These are phyloP conservation scores for Choloepus didactylus DNA, from an alignment of 2,797 vertebrate genomes.

Conservation along the genomic window DNA sequence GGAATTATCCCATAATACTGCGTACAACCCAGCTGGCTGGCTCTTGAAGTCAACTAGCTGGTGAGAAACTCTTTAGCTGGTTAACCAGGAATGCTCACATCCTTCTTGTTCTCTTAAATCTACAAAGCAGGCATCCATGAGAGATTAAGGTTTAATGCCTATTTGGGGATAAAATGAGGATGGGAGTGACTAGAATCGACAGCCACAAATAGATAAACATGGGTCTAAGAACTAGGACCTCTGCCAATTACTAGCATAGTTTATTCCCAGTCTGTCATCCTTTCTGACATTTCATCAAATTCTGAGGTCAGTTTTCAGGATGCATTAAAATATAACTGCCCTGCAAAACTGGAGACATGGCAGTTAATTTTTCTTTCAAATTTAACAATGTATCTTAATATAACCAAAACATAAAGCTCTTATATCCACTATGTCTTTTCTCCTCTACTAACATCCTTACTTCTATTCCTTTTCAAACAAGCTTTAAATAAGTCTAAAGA, in stretches of 20 bases:
- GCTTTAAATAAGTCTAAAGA: slow-evolving; percentile 2
- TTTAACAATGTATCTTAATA: slow-evolving; percentile 24
- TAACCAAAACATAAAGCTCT: slow-evolving; percentile 34
- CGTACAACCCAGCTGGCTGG: neutral
- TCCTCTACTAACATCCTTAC: neutral
- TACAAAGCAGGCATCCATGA: neutral
- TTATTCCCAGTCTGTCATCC: neutral
- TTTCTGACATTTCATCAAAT: slow-evolving; percentile 10
- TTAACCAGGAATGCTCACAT: neutral
- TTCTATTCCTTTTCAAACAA: slow-evolving; percentile 41
- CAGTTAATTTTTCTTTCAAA: slow-evolving; percentile 28
- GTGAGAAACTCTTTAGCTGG: neutral
- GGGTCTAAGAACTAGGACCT: neutral
- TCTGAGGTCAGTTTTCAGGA: slow-evolving; percentile 37
- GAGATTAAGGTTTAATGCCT: neutral
- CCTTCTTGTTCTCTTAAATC: neutral
- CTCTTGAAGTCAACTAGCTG: slow-evolving; percentile 13
- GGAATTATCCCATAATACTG: neutral
- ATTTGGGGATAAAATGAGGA: neutral
- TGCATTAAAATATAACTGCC: slow-evolving; percentile 5
- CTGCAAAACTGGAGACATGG: neutral
- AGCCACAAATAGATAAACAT: neutral
- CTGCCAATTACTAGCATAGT: neutral
- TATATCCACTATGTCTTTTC: neutral
- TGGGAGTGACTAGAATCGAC: neutral